Percentiles rank a stretch among this genome's conserved stretches.
Conservation (phyloP, 2,888 invertebrate species). For the Nomada fabriciana region DNA sequence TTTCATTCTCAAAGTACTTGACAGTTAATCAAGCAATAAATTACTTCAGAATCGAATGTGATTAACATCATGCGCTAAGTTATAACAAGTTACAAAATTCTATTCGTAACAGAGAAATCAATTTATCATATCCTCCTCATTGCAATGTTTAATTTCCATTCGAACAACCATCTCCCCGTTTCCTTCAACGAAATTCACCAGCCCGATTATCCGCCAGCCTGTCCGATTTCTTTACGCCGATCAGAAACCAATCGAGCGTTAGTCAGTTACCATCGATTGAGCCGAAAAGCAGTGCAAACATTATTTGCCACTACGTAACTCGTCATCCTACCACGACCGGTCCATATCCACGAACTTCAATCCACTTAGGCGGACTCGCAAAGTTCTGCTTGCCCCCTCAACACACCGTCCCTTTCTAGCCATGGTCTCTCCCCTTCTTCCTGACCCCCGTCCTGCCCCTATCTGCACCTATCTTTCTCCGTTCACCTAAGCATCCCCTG, state of each 20-base stretch:
- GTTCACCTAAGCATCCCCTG: slow-evolving; percentile 25
- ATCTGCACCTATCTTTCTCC: slow-evolving; percentile 30
- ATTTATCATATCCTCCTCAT: no score
- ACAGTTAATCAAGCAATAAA: no score
- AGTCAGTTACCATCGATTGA: slow-evolving; percentile 70
- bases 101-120: no score
- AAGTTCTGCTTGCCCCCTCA: slow-evolving; percentile 72
- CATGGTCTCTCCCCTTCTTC: neutral
- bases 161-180: no score
- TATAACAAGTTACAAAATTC: no score
- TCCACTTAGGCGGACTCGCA: slow-evolving; percentile 79
- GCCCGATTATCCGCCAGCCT: neutral
- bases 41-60: no score
- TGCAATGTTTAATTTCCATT: no score
- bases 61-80: no score
- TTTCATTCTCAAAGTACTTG: no score
- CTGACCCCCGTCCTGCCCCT: neutral
- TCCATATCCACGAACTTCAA: slow-evolving; percentile 78
- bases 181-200: no score
- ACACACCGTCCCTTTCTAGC: neutral
- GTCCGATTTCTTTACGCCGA: slow-evolving; percentile 51
- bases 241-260: slow-evolving; percentile 67
- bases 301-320: slow-evolving; percentile 72
- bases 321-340: slow-evolving; percentile 71
- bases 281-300: slow-evolving; percentile 71